Evolutionary conservation across 2,797 vertebrate species (phyloP), one percentile per base, ranked within the genome.

Genomic region (Tamandua tetradactyla): DNA sequence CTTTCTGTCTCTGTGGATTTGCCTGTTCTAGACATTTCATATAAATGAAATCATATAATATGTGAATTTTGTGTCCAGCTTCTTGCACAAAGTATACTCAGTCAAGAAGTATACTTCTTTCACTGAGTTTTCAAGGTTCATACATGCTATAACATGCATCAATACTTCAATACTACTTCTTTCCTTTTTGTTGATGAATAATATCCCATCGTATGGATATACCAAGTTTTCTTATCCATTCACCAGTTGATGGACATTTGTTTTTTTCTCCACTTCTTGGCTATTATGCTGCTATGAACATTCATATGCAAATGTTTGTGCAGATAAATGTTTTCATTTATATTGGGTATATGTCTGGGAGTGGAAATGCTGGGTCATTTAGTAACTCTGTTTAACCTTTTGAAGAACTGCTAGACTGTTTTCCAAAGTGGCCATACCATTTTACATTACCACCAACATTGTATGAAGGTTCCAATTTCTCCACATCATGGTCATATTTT

Each of bases 121-220:
- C n/a, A n/a, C n/a, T n/a, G n/a, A n/a, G 44, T 85, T 85, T 85
- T 66, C 44, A 94, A 91, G 69, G 20, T 89, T 82, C 69, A 89
- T 84, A 20, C 13, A 62, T 91, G 11, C 78, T 72, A 17, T 64
- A 85, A 52, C 40, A 81, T 37, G 6, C 71, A 66, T 68, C 47
- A 89, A 52, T 93, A n/a, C n/a, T n/a, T n/a, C n/a, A n/a, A n/a
- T n/a, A n/a, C n/a, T n/a, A n/a, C n/a, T n/a, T n/a, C n/a, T n/a
- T n/a, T n/a, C 32, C 27, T 69, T 88, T 95, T 91, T 49, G 42
- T 92, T 89, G 80, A 42, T 81, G n/a, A 75, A 62, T 72, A 84
- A 55, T 76, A 72, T 61, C 79, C 42, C 22, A 69, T 84, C 75
- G 10, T 75, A 71, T 93, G 68, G 68, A 42, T 81, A 59, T 52